Percentiles rank a stretch among this genome's conserved stretches.
Conservation (phyloP, 2,113 vertebrate species). For the Sturnira hondurensis region DNA sequence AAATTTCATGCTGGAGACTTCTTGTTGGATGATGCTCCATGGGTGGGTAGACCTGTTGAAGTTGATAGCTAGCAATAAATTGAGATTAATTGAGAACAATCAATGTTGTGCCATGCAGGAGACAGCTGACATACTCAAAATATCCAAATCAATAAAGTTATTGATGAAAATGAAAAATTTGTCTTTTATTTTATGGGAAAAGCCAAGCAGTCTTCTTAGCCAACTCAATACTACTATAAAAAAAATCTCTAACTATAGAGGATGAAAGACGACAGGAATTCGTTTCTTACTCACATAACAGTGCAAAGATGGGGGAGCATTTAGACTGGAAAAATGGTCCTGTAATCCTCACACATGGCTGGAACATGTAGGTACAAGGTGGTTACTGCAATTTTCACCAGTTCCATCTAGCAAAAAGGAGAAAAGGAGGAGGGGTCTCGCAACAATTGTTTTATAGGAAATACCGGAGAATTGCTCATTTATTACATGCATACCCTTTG, state of each 20-base stretch:
- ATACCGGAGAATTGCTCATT: not conserved
- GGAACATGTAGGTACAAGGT: not conserved
- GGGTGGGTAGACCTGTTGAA: too few relatives aligned
- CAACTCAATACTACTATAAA: not conserved
- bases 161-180: too few relatives aligned
- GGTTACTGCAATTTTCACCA: not conserved
- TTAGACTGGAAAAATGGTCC: not conserved
- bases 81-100: too few relatives aligned
- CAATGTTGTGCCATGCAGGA: too few relatives aligned
- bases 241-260: not conserved
- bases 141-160: too few relatives aligned
- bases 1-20: too few relatives aligned
- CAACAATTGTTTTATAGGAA: not conserved
- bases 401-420: not conserved
- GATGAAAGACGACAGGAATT: not conserved
- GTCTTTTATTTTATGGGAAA: too few relatives aligned
- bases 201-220: too few relatives aligned
- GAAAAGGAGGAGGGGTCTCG: not conserved
- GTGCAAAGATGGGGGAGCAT: not conserved
- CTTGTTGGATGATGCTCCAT: too few relatives aligned
- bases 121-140: too few relatives aligned
- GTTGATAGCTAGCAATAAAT: too few relatives aligned
- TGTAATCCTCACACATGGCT: not conserved
- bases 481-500: not conserved
- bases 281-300: not conserved